A percentile compares a stretch with the other conserved stretches of the same genome.
These are phyloP conservation scores for Dendroctonus valens DNA, from an alignment of 1,140 invertebrate genomes.

Conservation along the genomic window DNA sequence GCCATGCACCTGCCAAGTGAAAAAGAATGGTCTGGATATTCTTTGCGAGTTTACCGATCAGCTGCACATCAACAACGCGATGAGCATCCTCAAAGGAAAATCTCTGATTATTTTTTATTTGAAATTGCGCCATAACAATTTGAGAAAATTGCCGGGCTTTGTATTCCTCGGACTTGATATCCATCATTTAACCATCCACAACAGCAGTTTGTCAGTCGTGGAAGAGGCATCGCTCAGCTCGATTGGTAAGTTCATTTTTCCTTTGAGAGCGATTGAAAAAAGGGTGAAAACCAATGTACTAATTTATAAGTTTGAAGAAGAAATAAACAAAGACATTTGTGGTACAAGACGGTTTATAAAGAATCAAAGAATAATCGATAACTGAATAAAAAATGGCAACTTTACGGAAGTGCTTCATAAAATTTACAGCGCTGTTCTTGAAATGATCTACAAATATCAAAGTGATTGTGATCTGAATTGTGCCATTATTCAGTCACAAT, in stretches of 20 bases:
- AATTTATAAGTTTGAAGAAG: too few relatives aligned
- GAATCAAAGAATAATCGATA: too few relatives aligned
- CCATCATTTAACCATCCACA: slow-evolving; percentile 81
- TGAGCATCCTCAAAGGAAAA: slow-evolving; percentile 72
- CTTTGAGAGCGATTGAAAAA: too few relatives aligned
- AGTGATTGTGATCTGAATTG: too few relatives aligned
- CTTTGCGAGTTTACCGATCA: slow-evolving; percentile 80
- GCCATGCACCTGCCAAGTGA: slow-evolving; percentile 77
- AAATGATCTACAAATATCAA: too few relatives aligned
- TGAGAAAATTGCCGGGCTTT: slow-evolving; percentile 79
- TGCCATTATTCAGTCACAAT: too few relatives aligned
- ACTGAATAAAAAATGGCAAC: too few relatives aligned
- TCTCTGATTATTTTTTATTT: slow-evolving; percentile 80
- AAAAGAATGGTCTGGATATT: slow-evolving; percentile 83
- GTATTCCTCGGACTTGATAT: slow-evolving; percentile 85
- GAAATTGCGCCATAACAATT: slow-evolving; percentile 77
- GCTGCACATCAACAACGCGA: slow-evolving; percentile 69
- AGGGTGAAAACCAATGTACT: neutral
- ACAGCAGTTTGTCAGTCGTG: slow-evolving; percentile 81
- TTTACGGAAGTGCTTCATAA: too few relatives aligned
- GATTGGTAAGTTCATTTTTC: slow-evolving; percentile 60
- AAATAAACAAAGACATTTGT: too few relatives aligned
- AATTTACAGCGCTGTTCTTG: too few relatives aligned
- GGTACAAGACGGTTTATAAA: too few relatives aligned
- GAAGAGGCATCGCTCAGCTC: slow-evolving; percentile 82